Base-by-base conservation (phyloP, 2,797 vertebrate species). In the Microcaecilia unicolor region DNA sequence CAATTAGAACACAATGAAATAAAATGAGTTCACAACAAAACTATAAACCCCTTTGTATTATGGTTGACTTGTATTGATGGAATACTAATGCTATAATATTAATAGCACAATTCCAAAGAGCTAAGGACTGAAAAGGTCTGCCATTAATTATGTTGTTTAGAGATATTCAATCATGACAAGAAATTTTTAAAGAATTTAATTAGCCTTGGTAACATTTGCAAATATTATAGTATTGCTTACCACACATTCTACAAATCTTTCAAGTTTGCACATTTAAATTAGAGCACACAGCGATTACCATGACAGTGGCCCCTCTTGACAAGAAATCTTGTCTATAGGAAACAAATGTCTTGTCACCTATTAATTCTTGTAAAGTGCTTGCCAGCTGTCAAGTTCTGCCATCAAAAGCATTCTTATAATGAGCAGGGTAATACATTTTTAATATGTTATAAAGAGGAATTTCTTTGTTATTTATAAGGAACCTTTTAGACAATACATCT, bases 191-290 rank as follows among this genome's bases (percentile, higher is more conserved):
- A n/a, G n/a, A n/a, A 22, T 55, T 13, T 48, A 18, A 48, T 9
- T 26, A 18, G 14, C 4, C 32, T 42, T 42, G 24, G 28, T 35
- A 32, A 1, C 5, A 20, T 25, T 6, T 5, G 6, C 26, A 50
- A 18, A 43, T 21, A 38, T 27, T 41, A 41, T 43, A 43, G 55
- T 38, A 45, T 48, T 27, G n/a, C 4, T 44, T 18, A 17, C 36
- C 29, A 41, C 10, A 20, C 6, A 16, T 40, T 35, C 19, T 15
- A 3, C 12, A 15, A 52, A 24, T 14, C 14, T 24, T 15, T 38
- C 8, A 17, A 3, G n/a, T n/a, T n/a, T n/a, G n/a, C n/a, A n/a
- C n/a, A n/a, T n/a, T n/a, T n/a, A n/a, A n/a, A n/a, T n/a, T n/a
- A n/a, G n/a, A n/a, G n/a, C n/a, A n/a, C n/a, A n/a, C n/a, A n/a